Conservation (phyloP, 23 tunicate genomes). For the Phallusia fumigata region DNA sequence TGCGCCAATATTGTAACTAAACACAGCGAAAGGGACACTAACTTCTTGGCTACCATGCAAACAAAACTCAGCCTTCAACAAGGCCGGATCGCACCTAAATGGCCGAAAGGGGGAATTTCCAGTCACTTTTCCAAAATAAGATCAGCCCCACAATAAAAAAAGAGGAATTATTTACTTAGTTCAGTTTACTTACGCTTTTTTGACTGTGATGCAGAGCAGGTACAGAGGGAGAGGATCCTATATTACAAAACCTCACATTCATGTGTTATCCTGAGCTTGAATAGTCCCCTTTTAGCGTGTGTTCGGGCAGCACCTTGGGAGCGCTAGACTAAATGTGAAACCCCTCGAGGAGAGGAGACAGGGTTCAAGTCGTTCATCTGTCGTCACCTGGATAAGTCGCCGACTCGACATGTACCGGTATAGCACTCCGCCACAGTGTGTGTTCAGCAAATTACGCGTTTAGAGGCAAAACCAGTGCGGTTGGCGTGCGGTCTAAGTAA, state of each 20-base stretch:
- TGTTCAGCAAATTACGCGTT: conserved; percentile 48
- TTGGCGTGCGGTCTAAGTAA: conserved; percentile 3
- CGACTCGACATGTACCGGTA: neutral
- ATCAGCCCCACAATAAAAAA: too few relatives aligned
- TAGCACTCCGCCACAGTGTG: neutral
- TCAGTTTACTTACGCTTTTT: too few relatives aligned
- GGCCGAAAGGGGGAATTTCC: too few relatives aligned
- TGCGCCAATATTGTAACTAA: conserved; percentile 1
- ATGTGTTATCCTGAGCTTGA: too few relatives aligned
- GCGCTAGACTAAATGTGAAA: neutral
- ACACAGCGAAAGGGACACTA: neutral
- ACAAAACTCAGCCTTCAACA: neutral
- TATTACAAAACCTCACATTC: too few relatives aligned
- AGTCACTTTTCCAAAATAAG: too few relatives aligned
- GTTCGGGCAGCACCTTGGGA: neutral
- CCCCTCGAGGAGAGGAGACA: neutral
- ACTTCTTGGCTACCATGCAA: neutral
- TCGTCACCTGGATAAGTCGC: conserved; percentile 22
- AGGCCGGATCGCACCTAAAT: neutral
- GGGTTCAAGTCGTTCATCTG: conserved; percentile 25
- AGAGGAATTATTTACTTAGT: too few relatives aligned
- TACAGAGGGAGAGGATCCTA: too few relatives aligned
- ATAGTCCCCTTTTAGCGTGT: neutral
- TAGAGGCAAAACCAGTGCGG: conserved; percentile 13
- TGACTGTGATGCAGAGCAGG: too few relatives aligned